These are phyloP conservation scores for Peromyscus leucopus DNA, from an alignment of 2,113 vertebrate genomes.

Conservation along the genomic window DNA sequence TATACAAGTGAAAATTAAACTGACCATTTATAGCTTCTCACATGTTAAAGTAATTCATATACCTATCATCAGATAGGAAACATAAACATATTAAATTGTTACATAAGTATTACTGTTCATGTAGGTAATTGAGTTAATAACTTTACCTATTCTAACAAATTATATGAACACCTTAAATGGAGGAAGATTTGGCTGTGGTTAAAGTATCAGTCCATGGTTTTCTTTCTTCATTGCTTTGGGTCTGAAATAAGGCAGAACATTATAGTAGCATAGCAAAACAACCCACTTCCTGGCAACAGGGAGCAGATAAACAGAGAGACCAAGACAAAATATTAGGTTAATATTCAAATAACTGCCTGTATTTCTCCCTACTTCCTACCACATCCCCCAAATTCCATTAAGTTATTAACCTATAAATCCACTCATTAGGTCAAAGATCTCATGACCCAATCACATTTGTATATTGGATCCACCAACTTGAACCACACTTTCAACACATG, in stretches of 20 bases:
- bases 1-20: neutral
- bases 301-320: neutral
- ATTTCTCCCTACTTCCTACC: neutral
- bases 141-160: neutral
- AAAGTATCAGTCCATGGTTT: neutral
- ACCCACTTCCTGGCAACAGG: rapidly evolving
- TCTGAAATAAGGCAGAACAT: neutral
- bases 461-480: neutral
- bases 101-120: neutral
- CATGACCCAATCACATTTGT: neutral
- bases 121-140: neutral
- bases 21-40: neutral
- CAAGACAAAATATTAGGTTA: neutral
- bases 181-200: neutral
- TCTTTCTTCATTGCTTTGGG: neutral
- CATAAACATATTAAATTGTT: neutral
- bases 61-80: neutral
- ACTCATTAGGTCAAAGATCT: neutral
- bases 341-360: neutral
- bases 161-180: neutral
- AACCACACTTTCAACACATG: neutral
- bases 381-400: neutral
- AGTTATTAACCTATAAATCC: neutral
- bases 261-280: neutral
- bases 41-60: neutral